Conservation (phyloP, 2,888 invertebrate genomes). For the Conops quadrifasciatus region DNA sequence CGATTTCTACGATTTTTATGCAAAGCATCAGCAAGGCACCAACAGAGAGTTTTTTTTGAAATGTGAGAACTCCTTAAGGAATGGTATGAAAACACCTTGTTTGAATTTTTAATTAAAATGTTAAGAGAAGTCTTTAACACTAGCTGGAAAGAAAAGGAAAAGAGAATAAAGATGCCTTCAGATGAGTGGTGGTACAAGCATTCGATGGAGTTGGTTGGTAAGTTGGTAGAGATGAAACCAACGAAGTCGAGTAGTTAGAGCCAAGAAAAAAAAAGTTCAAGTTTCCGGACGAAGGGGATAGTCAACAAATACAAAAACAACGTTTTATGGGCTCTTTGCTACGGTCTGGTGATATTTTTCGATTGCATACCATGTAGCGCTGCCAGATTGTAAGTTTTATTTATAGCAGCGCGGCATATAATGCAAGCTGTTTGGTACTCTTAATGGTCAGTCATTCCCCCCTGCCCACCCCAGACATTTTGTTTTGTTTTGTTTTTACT, state of each 20-base stretch:
- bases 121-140: constrained; percentile 24
- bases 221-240: not conserved
- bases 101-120: constrained; percentile 32
- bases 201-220: not conserved
- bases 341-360: constrained; percentile 24
- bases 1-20: not conserved
- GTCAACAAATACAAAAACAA: not conserved
- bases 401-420: not conserved
- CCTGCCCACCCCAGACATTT: no score
- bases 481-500: no score
- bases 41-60: not conserved
- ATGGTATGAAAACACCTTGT: constrained; percentile 20
- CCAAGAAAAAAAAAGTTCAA: not conserved
- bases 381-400: not conserved
- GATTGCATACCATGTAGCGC: constrained; percentile 10
- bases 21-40: not conserved
- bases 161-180: not conserved
- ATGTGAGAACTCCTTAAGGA: constrained; percentile 15
- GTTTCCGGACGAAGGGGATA: not conserved
- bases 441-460: no score
- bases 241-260: not conserved
- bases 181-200: not conserved
- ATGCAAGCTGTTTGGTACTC: no score
- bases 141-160: not conserved
- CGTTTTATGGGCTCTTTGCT: constrained; percentile 10